phyloP scores from a whole-genome alignment of 2,113 vertebrate species.

The Ochotona princeps region DNA sequence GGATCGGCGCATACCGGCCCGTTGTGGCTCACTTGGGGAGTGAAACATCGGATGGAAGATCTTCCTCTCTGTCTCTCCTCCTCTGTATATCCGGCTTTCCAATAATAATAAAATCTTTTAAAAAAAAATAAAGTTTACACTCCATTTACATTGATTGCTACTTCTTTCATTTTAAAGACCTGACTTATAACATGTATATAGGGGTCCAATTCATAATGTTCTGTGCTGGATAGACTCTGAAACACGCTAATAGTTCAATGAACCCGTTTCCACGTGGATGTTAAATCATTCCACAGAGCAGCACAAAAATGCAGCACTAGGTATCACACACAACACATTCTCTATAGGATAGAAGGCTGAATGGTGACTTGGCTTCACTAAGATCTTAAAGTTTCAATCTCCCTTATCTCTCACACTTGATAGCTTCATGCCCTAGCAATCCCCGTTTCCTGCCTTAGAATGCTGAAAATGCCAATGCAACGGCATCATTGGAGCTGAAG shows the following conservation, averaged over 20 bases:
- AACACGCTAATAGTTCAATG: neutral
- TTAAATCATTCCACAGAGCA: neutral
- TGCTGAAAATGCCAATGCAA: neutral
- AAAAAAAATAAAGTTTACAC: neutral
- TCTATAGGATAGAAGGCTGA: neutral
- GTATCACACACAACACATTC: neutral
- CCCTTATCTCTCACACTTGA: neutral
- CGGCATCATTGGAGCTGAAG: neutral
- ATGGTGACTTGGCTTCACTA: neutral
- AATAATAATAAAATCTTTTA: too few relatives aligned
- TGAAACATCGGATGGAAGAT: too few relatives aligned
- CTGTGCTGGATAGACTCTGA: neutral
- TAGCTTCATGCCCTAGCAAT: neutral
- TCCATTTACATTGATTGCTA: neutral
- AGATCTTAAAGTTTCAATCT: constrained; percentile 10
- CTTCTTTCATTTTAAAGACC: constrained; percentile 32
- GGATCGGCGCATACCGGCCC: too few relatives aligned
- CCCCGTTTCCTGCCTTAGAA: neutral
- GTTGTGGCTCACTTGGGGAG: too few relatives aligned
- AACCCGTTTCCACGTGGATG: neutral
- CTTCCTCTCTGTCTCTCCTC: too few relatives aligned
- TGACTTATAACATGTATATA: neutral
- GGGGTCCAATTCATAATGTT: neutral
- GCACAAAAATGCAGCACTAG: neutral
- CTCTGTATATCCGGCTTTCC: too few relatives aligned